Evolutionary conservation across 2,113 vertebrate species (phyloP).

Genomic region (Eubucco bourcierii): DNA sequence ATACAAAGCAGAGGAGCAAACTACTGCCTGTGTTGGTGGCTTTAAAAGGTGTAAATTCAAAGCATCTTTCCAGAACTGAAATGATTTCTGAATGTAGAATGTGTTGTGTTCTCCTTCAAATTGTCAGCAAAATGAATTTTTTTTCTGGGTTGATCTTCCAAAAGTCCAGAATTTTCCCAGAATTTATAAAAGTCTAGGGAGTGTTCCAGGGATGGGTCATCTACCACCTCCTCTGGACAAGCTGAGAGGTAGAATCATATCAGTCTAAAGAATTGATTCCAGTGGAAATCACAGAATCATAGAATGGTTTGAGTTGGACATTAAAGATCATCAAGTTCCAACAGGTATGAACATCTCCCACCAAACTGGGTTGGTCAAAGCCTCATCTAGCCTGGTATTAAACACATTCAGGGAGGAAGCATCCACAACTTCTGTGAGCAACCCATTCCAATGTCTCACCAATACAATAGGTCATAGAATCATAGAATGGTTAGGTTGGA

Average conservation of each 20-base stretch:
- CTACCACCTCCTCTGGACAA: no score
- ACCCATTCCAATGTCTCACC: no score
- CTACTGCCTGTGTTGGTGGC: not conserved
- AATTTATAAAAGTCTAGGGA: not conserved
- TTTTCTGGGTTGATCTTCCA: not conserved
- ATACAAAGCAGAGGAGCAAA: not conserved
- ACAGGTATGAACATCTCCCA: no score
- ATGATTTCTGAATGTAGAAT: not conserved
- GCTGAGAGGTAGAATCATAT: no score
- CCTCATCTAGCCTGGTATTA: no score
- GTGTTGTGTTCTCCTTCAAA: not conserved
- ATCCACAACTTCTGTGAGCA: no score
- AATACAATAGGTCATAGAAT: no score
- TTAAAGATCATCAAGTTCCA: no score
- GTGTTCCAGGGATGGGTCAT: not conserved
- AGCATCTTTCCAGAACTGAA: not conserved
- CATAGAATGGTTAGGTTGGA: no score
- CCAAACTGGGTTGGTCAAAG: no score
- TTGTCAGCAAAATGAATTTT: not conserved
- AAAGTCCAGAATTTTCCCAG: not conserved
- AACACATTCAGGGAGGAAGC: no score
- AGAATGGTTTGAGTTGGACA: no score
- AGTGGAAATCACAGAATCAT: not conserved
- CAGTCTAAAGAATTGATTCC: constrained; percentile 7
- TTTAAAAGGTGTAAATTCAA: not conserved